Evolutionary conservation across 2,797 vertebrate species (phyloP), one percentile per base, ranked within the genome.

Genomic region (Tokudaia tokunoshimensis): DNA sequence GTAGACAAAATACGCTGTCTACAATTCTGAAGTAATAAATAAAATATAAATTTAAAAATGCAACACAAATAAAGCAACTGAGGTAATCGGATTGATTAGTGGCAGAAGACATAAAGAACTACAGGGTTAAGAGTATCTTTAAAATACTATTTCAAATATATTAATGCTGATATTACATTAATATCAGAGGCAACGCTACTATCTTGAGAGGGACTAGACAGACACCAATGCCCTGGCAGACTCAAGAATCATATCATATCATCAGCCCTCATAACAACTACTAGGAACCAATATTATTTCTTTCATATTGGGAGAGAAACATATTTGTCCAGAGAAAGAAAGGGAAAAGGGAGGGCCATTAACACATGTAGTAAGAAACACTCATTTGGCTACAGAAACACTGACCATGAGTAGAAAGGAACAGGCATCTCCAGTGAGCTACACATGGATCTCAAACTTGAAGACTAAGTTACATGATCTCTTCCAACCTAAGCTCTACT

Each of bases 121-220:
- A 92, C 57, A 65, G 9, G 1, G 70, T 63, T 80, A 80, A 79
- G 93, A 29, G 10, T 24, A 94, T 76, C 89, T 57, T 91, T 72
- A 65, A 63, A 63, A 41, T 95, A 75, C 67, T 78, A 91, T 63
- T 91, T 95, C 85, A 86, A 37, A 29, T 15, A 4, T 44, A 19
- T 44, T 63, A 87, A 94, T 94, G 57, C 41, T 57, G 75, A 86
- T 86, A 82, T 93, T 89, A 26, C 70, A 44, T 44, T 13, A 19
- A 15, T 34, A 84, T 83, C 13, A 59, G 24, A 91, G 22, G 61
- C 17, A 15, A 34, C 14, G 6, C 10, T 86, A 14, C 50, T 15
- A 7, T 6, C 19, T 15, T 50, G 47, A 91, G 67, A 76, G 15
- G 24, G 0, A 6, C 52, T 57, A n/a, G n/a, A 61, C 14, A 78